Percentiles rank a stretch among this genome's conserved stretches.
These are phyloP conservation scores for Limenitis camilla DNA, from an alignment of 2,888 invertebrate genomes.

Conservation along the genomic window DNA sequence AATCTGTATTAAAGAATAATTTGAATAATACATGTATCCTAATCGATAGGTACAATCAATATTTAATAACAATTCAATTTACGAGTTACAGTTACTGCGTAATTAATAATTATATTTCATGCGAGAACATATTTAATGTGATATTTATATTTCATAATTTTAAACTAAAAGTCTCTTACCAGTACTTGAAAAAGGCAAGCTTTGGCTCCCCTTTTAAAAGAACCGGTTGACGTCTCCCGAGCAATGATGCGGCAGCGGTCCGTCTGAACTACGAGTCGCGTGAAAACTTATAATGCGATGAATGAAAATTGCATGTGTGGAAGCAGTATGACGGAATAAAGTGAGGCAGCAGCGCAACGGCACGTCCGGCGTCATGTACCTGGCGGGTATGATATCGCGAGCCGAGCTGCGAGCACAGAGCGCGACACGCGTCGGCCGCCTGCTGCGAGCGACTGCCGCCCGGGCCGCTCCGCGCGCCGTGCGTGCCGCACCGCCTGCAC, in stretches of 20 bases:
- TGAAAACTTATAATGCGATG: conserved; percentile 35
- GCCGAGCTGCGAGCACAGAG: conserved; percentile 50
- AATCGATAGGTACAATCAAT: too few relatives aligned
- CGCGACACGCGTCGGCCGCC: conserved; percentile 61
- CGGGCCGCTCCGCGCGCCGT: conserved; percentile 58
- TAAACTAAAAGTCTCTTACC: conserved; percentile 21
- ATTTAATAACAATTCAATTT: background rate
- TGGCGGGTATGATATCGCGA: conserved; percentile 49
- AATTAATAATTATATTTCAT: too few relatives aligned
- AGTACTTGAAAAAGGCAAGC: conserved; percentile 27
- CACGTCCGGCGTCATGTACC: conserved; percentile 40
- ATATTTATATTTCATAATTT: background rate
- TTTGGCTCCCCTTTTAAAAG: conserved; percentile 3
- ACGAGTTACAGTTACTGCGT: too few relatives aligned
- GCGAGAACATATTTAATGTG: background rate
- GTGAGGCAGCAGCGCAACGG: conserved; percentile 25
- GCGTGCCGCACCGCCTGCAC: conserved; percentile 50
- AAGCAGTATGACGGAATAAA: conserved; percentile 29
- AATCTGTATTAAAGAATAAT: too few relatives aligned
- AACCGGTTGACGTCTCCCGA: conserved; percentile 10
- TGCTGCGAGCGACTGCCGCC: conserved; percentile 69
- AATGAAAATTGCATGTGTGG: conserved; percentile 55
- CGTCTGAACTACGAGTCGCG: conserved; percentile 10
- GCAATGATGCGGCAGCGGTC: conserved; percentile 11
- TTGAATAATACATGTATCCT: background rate